Conservation (phyloP, 1,140 invertebrate species). For the Orussus abietinus region DNA sequence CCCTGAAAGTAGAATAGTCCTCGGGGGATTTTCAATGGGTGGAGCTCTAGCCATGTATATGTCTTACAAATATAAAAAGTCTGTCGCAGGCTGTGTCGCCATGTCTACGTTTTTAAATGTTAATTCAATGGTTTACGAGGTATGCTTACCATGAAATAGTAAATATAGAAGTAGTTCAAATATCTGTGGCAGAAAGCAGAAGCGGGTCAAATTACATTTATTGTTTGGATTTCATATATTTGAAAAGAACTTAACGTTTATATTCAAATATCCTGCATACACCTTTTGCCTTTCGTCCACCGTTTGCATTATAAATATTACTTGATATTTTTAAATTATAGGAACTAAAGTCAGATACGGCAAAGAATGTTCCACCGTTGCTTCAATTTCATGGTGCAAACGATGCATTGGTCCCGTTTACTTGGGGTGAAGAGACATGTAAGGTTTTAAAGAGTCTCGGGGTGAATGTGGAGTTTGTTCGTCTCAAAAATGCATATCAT, state of each 20-base stretch:
- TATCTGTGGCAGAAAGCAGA: too few species aligned
- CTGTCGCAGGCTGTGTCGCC: constrained; percentile 65
- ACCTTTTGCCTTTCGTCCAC: too few species aligned
- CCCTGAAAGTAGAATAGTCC: constrained; percentile 61
- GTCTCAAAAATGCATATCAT: constrained; percentile 53
- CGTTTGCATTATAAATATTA: too few species aligned
- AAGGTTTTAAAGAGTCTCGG: constrained; percentile 48
- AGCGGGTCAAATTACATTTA: too few species aligned
- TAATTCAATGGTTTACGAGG: constrained; percentile 62
- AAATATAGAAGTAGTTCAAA: too few species aligned
- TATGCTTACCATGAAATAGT: too few species aligned
- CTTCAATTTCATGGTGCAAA: constrained; percentile 43
- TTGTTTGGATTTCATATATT: too few species aligned
- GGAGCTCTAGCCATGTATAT: constrained; percentile 66
- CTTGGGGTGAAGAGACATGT: constrained; percentile 56
- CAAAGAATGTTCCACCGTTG: constrained; percentile 26
- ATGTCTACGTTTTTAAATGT: constrained; percentile 71
- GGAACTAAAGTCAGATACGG: constrained; percentile 18
- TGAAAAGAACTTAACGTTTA: too few species aligned
- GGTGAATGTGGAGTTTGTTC: constrained; percentile 52
- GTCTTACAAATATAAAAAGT: constrained; percentile 59
- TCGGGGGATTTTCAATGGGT: constrained; percentile 77
- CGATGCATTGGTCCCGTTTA: constrained; percentile 55
- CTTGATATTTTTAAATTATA: constrained; percentile 12
- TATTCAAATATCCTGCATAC: too few species aligned